A percentile compares a stretch with the other conserved stretches of the same genome.
Evolutionary conservation across 2,888 invertebrate species (phyloP).

Genomic region (Pyrochroa serraticornis): DNA sequence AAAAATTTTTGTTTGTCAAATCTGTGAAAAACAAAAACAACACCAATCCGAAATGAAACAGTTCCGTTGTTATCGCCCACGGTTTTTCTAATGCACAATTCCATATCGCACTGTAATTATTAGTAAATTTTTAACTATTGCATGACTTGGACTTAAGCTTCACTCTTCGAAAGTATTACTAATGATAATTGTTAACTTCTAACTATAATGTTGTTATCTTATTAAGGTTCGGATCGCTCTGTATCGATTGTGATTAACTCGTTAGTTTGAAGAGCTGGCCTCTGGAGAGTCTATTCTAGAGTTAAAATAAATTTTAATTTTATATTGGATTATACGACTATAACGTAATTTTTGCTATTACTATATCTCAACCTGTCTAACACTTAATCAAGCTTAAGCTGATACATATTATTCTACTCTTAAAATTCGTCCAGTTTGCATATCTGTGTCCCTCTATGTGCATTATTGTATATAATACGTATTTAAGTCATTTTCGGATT

Average conservation of each 20-base stretch:
- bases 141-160: too few species aligned
- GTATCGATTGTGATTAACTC: too few species aligned
- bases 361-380: too few species aligned
- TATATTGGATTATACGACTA: too few species aligned
- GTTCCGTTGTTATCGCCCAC: slow-evolving; percentile 9
- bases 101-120: slow-evolving; percentile 22
- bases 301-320: too few species aligned
- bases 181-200: too few species aligned
- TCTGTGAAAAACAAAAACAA: neutral
- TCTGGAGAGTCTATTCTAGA: too few species aligned
- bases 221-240: too few species aligned
- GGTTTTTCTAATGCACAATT: slow-evolving; percentile 14
- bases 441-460: slow-evolving; percentile 32
- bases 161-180: too few species aligned
- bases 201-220: too few species aligned
- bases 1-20: neutral
- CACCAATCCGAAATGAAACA: slow-evolving; percentile 19
- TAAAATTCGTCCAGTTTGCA: slow-evolving; percentile 31
- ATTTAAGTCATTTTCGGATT: slow-evolving; percentile 19
- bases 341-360: too few species aligned
- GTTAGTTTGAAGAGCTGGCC: too few species aligned
- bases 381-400: slow-evolving; percentile 8
- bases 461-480: slow-evolving; percentile 16
- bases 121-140: neutral
- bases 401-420: slow-evolving; percentile 8